Percentiles rank a stretch among this genome's conserved stretches.
These are phyloP conservation scores for human (Homo sapiens) DNA, from an alignment of 2,113 vertebrate genomes.

Conservation along the genomic window DNA sequence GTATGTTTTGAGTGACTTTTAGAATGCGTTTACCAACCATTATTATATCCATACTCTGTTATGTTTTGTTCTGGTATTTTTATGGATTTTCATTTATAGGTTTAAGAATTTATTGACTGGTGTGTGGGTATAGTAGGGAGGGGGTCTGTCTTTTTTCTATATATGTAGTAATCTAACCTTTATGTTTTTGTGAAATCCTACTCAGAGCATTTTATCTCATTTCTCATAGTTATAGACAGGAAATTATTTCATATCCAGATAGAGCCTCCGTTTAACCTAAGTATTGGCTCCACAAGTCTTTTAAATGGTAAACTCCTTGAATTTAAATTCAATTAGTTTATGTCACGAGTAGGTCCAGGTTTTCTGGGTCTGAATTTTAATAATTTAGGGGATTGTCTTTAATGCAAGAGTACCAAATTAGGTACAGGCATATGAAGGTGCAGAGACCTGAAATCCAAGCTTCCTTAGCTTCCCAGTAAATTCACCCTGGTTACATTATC, in stretches of 20 bases:
- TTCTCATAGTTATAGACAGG: not conserved
- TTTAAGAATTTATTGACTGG: conserved; percentile 30
- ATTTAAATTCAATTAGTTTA: conserved; percentile 53
- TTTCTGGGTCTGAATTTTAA: conserved; percentile 31
- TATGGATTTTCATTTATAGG: conserved; percentile 22
- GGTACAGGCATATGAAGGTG: not conserved
- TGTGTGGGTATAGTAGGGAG: not conserved
- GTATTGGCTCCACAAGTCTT: not conserved
- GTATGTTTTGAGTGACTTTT: conserved; percentile 5
- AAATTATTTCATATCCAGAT: not conserved
- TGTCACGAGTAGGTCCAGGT: not conserved
- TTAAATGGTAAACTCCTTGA: not conserved
- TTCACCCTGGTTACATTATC: not conserved
- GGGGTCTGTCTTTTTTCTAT: not conserved
- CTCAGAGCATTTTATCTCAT: conserved; percentile 32
- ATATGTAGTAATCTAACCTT: not conserved
- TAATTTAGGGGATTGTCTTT: conserved; percentile 28
- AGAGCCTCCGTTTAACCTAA: not conserved
- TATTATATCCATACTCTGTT: not conserved
- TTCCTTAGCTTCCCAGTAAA: not conserved
- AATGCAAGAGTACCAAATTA: conserved; percentile 28
- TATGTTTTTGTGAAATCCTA: not conserved
- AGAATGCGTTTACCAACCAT: not conserved
- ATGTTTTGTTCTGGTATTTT: conserved; percentile 29
- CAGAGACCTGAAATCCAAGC: not conserved